Percentiles rank a stretch among this genome's conserved stretches.
These are phyloP conservation scores for Chaenodraco wilsoni DNA, from an alignment of 2,797 vertebrate genomes.

Conservation along the genomic window DNA sequence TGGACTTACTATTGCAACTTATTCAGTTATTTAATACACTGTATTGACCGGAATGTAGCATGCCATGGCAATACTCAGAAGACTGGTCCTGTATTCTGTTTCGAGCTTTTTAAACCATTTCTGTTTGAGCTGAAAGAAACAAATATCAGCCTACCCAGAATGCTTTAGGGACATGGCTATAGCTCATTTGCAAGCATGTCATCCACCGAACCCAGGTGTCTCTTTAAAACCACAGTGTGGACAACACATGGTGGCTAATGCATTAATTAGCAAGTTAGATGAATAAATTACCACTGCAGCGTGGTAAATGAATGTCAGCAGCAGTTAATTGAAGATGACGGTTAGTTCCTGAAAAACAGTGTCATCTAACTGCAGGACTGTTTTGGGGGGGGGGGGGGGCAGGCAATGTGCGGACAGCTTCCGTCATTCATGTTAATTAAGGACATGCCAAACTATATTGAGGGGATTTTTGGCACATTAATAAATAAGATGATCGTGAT, in stretches of 20 bases:
- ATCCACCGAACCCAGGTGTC: conserved; percentile 48
- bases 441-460: conserved; percentile 80
- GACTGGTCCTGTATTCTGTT: background rate
- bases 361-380: conserved; percentile 50
- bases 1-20: too few species aligned
- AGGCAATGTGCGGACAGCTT: conserved; percentile 48
- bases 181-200: conserved; percentile 45
- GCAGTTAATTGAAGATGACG: conserved; percentile 76
- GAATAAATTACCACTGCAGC: conserved; percentile 65
- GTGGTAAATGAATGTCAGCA: conserved; percentile 50
- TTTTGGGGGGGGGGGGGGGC: conserved; percentile 40
- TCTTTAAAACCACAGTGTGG: conserved; percentile 43
- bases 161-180: background rate
- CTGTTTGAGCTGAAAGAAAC: background rate
- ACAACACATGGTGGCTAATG: conserved; percentile 66
- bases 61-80: background rate
- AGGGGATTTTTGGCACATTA: conserved; percentile 75
- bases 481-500: conserved; percentile 84
- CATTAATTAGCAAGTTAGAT: conserved; percentile 67
- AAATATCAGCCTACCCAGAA: conserved; percentile 14
- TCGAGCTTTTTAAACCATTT: background rate
- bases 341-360: conserved; percentile 58
- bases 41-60: background rate
- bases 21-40: background rate
- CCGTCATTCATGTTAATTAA: conserved; percentile 86